Evolutionary conservation across 2,113 vertebrate species (phyloP).

Genomic region (Puffinus mauretanicus): DNA sequence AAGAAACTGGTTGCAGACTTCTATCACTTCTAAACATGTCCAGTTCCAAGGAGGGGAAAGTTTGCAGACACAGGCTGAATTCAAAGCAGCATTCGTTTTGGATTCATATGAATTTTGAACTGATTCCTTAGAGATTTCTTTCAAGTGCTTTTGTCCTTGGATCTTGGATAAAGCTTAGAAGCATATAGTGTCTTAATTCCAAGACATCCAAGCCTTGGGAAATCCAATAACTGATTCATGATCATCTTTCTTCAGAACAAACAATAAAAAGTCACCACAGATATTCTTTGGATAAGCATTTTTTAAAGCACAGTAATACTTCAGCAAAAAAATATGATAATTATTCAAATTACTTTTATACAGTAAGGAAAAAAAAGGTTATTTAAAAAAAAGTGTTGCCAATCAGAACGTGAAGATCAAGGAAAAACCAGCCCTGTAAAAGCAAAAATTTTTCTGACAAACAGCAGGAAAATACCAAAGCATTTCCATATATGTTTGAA

Average conservation of each 20-base stretch:
- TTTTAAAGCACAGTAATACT: background rate
- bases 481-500: background rate
- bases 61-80: background rate
- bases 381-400: background rate
- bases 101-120: background rate
- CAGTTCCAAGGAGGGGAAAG: background rate
- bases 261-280: background rate
- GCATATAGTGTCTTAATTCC: background rate
- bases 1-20: background rate
- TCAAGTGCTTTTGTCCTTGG: background rate
- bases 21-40: background rate
- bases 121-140: background rate
- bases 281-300: background rate
- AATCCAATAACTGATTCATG: background rate
- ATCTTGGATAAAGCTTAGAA: background rate
- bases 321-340: background rate
- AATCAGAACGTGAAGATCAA: background rate
- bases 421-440: background rate
- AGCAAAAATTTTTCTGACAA: background rate
- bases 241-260: background rate
- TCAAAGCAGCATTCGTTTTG: background rate
- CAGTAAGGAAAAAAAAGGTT: background rate
- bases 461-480: background rate
- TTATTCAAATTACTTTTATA: background rate
- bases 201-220: background rate